Base-by-base conservation (phyloP, 1,140 invertebrate genomes). In the Lordiphosa collinella region DNA sequence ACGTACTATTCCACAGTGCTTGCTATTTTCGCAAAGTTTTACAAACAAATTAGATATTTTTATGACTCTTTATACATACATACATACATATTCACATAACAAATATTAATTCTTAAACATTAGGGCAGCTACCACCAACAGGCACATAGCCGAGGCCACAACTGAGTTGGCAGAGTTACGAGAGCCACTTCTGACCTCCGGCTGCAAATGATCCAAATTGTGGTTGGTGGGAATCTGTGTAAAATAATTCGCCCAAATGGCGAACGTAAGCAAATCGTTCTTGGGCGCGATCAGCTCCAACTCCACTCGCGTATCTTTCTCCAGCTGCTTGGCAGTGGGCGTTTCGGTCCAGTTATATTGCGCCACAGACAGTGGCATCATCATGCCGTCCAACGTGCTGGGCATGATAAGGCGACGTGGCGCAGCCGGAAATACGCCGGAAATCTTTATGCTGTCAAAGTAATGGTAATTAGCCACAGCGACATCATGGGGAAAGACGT, bases 201-300 rank as follows among this genome's bases (percentile, higher is more conserved):
- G 63, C 11, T 84, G 78, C 32, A 82, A 14, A 13, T 84, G 63
- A 49, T 87, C 34, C 25, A 88, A 34, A 18, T 86, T 86, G 32
- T 88, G 78, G 1, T 1, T 59, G 41, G 52, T 72, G 4, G 58
- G 37, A 43, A 68, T 5, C 0, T 61, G 13, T 0, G 59, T 79
- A 11, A 44, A 88, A 16, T 87, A 88, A 12, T 87, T 88, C 9
- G 76, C 76, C 86, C 86, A 88, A 38, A 88, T 82, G 51, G 61
- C 86, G 36, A 88, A 87, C 22, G 86, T 86, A 2, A 88, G 32
- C 1, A 88, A 57, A 38, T 87, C 85, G 25, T 74, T 67, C 14
- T 86, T 76, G 0, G 76, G 38, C 5, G 12, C 4, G 1, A 3
- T 6, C 1, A 82, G 43, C 10, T 53, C 29, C 13, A 82, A 7